These are phyloP conservation scores for Chrysolina oricalcia DNA, from an alignment of 2,888 invertebrate genomes.

Conservation along the genomic window DNA sequence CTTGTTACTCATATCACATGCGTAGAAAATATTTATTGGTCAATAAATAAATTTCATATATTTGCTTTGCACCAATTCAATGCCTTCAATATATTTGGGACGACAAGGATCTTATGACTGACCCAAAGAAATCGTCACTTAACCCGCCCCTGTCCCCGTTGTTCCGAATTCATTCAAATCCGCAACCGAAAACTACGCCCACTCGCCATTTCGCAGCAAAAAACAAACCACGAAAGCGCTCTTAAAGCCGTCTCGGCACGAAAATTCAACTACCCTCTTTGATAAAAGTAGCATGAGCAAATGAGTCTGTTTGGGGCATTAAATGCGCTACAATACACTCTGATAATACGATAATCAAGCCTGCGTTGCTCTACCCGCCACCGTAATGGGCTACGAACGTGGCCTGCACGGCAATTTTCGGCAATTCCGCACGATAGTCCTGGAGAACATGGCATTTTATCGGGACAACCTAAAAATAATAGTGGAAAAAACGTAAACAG, in stretches of 20 bases:
- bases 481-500: not conserved
- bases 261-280: slow-evolving; percentile 23
- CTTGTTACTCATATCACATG: too few species aligned
- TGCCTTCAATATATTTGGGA: too few species aligned
- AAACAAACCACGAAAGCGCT: slow-evolving; percentile 6
- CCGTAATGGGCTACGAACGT: slow-evolving; percentile 67
- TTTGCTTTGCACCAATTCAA: too few species aligned
- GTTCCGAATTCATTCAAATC: not conserved
- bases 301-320: slow-evolving; percentile 66
- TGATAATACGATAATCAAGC: slow-evolving; percentile 70
- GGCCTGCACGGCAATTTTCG: slow-evolving; percentile 62
- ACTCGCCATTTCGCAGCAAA: not conserved
- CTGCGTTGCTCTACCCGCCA: slow-evolving; percentile 61
- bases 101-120: too few species aligned
- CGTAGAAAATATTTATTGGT: too few species aligned
- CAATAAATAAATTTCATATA: too few species aligned
- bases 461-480: slow-evolving; percentile 13
- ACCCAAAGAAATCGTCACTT: too few species aligned
- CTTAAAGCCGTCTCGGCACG: not conserved
- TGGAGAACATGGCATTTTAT: not conserved
- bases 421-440: slow-evolving; percentile 54
- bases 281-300: slow-evolving; percentile 60
- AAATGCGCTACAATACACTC: slow-evolving; percentile 68
- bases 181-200: slow-evolving; percentile 1
- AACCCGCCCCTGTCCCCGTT: not conserved